phyloP scores from a whole-genome alignment of 2,888 invertebrate species.

The Philereme vetulata region DNA sequence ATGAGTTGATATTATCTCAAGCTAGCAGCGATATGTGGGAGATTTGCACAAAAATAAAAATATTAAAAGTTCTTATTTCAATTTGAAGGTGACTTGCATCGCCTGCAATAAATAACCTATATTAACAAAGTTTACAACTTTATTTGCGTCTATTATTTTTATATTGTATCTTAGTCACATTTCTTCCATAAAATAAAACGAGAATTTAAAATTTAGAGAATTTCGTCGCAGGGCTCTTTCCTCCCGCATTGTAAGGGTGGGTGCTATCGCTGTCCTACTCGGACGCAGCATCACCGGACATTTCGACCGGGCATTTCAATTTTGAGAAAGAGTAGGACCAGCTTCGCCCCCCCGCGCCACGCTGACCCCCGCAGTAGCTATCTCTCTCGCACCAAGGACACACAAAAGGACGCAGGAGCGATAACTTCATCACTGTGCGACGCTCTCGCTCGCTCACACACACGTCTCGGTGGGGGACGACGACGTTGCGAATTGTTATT shows the following conservation, averaged over 20 bases:
- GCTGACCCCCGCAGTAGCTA: slow-evolving; percentile 55
- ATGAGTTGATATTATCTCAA: slow-evolving; percentile 46
- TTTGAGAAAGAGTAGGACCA: slow-evolving; percentile 84
- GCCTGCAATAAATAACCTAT: slow-evolving; percentile 33
- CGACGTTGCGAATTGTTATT: slow-evolving; percentile 85
- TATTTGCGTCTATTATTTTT: slow-evolving; percentile 22
- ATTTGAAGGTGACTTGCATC: slow-evolving; percentile 47
- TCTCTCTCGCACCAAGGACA: slow-evolving; percentile 80
- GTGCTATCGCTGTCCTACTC: slow-evolving; percentile 82
- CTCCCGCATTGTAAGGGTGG: slow-evolving; percentile 83
- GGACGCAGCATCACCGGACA: slow-evolving; percentile 84
- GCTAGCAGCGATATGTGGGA: slow-evolving; percentile 33
- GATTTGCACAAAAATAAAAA: slow-evolving; percentile 45
- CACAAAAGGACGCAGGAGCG: slow-evolving; percentile 85
- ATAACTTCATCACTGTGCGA: slow-evolving; percentile 81
- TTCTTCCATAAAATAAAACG: slow-evolving; percentile 57
- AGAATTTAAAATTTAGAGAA: slow-evolving; percentile 79
- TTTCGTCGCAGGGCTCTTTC: slow-evolving; percentile 76
- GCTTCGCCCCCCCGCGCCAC: slow-evolving; percentile 65
- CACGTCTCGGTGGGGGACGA: slow-evolving; percentile 81
- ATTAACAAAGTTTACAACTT: slow-evolving; percentile 22
- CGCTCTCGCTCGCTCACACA: slow-evolving; percentile 80
- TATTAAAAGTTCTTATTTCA: slow-evolving; percentile 43
- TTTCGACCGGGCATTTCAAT: slow-evolving; percentile 85
- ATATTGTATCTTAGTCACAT: slow-evolving; percentile 36